Evolutionary conservation across 2,888 invertebrate species (phyloP), one percentile per base, ranked within the genome.

Genomic region (Rhimphoctona megacephalus): DNA sequence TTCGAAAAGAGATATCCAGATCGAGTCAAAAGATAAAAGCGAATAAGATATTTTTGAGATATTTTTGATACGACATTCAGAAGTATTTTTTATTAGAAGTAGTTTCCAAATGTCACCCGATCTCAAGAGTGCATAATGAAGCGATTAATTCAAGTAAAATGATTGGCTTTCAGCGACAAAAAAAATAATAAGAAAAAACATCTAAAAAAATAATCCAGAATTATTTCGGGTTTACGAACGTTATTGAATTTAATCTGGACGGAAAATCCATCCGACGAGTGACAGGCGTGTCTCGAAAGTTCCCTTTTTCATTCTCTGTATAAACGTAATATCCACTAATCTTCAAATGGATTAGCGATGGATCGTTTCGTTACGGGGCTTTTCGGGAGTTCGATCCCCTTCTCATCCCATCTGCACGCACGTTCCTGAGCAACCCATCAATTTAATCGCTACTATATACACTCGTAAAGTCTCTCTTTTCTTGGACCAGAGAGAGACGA

Each of bases 381-480:
- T 81, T 81, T 76, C 73, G 61, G 66, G 49, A 61, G 49, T 33
- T 72, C 67, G 57, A 54, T 49, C 81, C 77, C 61, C 76, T 61
- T n/a, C 61, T 57, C 66, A 64, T 72, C 70, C 64, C 57, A 69
- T 57, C 57, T 43, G 22, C 49, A 77, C 33, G 70, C 82, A 76
- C 86, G 83, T 85, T 85, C 36, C 73, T 30, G 86, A 70, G 25
- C 83, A 52, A 81, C 77, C 81, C 83, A 73, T 86, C 73, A 83
- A 83, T 83, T 86, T 86, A 83, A 86, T 83, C 81, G 83, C 43
- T 43, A 81, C 80, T 77, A 49, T 78, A 73, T 81, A 78, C 81
- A 78, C 61, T 81, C 73, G 81, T 83, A 67, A 83, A 86, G 77
- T 61, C 70, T 61, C 70, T 77, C 9, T 61, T 70, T 73, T 73